Percentiles rank a stretch among this genome's conserved stretches.
Evolutionary conservation across 2,113 vertebrate genomes (phyloP).

Genomic region (Cheirogaleus medius): DNA sequence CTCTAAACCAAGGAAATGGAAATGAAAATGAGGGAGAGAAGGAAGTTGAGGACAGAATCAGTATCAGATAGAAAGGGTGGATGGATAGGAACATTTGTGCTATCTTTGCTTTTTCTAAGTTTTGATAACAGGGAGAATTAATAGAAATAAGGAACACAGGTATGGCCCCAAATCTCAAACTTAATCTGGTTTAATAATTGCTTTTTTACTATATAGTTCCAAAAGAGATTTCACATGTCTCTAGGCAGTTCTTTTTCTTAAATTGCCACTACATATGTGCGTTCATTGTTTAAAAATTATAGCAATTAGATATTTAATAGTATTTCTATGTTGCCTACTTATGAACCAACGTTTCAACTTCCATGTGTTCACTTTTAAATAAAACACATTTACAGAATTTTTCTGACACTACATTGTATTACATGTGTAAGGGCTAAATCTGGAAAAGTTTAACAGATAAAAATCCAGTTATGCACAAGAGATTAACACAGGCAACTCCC

Average conservation of each 20-base stretch:
- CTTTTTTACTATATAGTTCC: neutral
- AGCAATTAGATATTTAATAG: slow-evolving; percentile 44
- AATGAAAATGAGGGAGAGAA: neutral
- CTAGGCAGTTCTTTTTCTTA: slow-evolving; percentile 29
- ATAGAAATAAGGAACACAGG: neutral
- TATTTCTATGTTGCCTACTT: slow-evolving; percentile 26
- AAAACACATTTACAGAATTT: slow-evolving; percentile 61
- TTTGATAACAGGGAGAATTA: neutral
- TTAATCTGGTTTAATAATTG: slow-evolving; percentile 65
- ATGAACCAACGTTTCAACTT: slow-evolving; percentile 53
- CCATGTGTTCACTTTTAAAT: slow-evolving; percentile 66
- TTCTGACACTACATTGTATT: slow-evolving; percentile 60
- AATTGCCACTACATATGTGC: neutral
- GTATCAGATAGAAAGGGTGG: neutral
- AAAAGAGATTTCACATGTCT: slow-evolving; percentile 49
- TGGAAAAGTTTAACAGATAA: slow-evolving; percentile 75
- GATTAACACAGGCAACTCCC: slow-evolving; percentile 62
- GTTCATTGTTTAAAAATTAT: slow-evolving; percentile 57
- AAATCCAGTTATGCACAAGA: slow-evolving; percentile 56
- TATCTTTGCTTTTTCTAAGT: neutral
- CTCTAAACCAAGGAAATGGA: neutral
- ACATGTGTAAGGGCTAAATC: slow-evolving; percentile 54
- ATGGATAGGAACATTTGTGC: neutral
- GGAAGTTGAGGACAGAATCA: neutral
- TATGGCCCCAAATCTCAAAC: slow-evolving; percentile 43